Evolutionary conservation across 1,140 invertebrate genomes (phyloP), one percentile per base, ranked within the genome.

Genomic region (Drosophila punjabiensis): DNA sequence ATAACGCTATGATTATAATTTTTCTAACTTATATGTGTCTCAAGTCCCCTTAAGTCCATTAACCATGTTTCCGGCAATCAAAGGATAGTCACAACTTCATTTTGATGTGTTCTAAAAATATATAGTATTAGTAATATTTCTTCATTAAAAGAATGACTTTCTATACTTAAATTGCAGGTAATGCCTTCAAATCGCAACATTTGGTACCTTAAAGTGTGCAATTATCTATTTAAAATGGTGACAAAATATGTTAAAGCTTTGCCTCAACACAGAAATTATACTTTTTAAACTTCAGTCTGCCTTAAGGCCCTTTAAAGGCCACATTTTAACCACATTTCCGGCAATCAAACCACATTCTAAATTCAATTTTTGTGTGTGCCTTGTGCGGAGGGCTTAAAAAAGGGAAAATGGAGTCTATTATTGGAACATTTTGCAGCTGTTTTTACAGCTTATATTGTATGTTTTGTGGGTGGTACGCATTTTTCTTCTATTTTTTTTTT

Each of bases 341-440:
- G 13, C 18, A 20, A 14, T 20, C 33, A 56, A 56, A 37, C 18
- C 0, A 7, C 2, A 13, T 11, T 9, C 5, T 5, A 37, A 55
- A 56, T 8, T 56, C 8, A 9, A 56, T 24, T 24, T 37, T 37
- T 37, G 13, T 56, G 53, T 24, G 14, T 56, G 13, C 8, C 53
- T 9, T 37, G 33, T 56, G n/a, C 7, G 5, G 33, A n/a, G 5
- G 14, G 5, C 33, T 10, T 16, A 4, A 56, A 56, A 56, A 20
- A 16, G n/a, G 2, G 13, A 20, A 56, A 56, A 56, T 10, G 7
- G 33, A 56, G 13, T 56, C 33, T 24, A 24, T 43, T 66, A 18
- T 32, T 47, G 41, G 20, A 13, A 41, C 20, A 70, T 67, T 53
- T 66, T 28, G 14, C n/a, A 67, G 41, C 30, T 45, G 20, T 13